Percentiles rank a stretch among this genome's conserved stretches.
These are phyloP conservation scores for Rhabdomys pumilio DNA, from an alignment of 2,797 vertebrate species.

Conservation along the genomic window DNA sequence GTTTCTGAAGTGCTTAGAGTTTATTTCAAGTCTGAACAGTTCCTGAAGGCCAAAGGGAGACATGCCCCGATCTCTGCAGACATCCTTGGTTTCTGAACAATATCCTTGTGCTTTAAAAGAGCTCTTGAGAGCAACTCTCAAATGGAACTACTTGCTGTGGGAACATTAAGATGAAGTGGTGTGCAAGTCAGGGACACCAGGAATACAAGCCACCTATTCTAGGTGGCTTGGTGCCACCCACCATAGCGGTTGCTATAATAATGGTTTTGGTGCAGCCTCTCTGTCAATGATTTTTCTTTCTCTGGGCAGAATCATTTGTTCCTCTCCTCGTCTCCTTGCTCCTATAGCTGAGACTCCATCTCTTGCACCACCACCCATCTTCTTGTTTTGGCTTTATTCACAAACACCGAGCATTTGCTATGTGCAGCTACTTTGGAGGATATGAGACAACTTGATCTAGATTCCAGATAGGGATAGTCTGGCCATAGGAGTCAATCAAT, in stretches of 20 bases:
- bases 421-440: not conserved
- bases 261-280: not conserved
- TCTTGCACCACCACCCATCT: not conserved
- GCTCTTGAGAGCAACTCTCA: slow-evolving; percentile 1
- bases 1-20: not conserved
- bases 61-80: no score
- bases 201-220: not conserved
- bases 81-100: not conserved
- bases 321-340: not conserved
- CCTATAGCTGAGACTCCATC: not conserved
- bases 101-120: not conserved
- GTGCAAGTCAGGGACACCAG: not conserved
- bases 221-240: not conserved
- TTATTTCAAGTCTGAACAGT: not conserved
- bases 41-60: rapidly evolving
- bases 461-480: not conserved
- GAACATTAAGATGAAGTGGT: not conserved
- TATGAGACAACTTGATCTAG: not conserved
- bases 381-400: not conserved
- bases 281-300: not conserved
- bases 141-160: not conserved
- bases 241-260: slow-evolving; percentile 12
- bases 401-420: not conserved
- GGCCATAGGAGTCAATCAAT: not conserved
- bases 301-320: not conserved